Evolutionary conservation across 2,888 invertebrate species (phyloP).

Genomic region (Timandra comae): DNA sequence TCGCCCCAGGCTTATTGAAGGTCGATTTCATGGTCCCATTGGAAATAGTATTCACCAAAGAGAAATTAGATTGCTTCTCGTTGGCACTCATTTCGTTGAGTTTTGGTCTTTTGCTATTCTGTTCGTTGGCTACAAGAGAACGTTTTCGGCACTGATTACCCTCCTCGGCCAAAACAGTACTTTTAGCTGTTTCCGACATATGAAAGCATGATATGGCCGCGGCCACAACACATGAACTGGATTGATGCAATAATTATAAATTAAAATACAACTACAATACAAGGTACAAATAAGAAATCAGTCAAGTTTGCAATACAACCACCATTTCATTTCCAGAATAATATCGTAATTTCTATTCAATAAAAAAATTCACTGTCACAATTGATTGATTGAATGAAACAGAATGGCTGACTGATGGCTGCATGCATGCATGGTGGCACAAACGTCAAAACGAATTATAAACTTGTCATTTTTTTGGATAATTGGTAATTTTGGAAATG

Average conservation of each 20-base stretch:
- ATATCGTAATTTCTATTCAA: no score
- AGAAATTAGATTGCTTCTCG: conserved; percentile 84
- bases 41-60: conserved; percentile 74
- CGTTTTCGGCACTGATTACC: conserved; percentile 72
- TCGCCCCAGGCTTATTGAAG: conserved; percentile 86
- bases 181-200: conserved; percentile 83
- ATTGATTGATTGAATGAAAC: no score
- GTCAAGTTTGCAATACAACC: conserved; percentile 49
- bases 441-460: no score
- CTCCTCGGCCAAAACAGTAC: conserved; percentile 74
- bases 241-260: conserved; percentile 23
- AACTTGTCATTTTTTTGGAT: no score
- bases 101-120: conserved; percentile 73
- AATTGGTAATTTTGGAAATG: no score
- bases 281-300: conserved; percentile 45
- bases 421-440: no score
- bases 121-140: conserved; percentile 60
- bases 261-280: neutral
- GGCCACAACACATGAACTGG: conserved; percentile 41
- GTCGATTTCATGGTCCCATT: conserved; percentile 62
- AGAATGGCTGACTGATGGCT: no score
- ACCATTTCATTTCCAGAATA: conserved; percentile 47
- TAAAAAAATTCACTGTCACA: no score
- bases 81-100: conserved; percentile 79
- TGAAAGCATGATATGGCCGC: conserved; percentile 80